Conservation (phyloP, 1,140 invertebrate species). For the Aphelenchoides avenae region DNA sequence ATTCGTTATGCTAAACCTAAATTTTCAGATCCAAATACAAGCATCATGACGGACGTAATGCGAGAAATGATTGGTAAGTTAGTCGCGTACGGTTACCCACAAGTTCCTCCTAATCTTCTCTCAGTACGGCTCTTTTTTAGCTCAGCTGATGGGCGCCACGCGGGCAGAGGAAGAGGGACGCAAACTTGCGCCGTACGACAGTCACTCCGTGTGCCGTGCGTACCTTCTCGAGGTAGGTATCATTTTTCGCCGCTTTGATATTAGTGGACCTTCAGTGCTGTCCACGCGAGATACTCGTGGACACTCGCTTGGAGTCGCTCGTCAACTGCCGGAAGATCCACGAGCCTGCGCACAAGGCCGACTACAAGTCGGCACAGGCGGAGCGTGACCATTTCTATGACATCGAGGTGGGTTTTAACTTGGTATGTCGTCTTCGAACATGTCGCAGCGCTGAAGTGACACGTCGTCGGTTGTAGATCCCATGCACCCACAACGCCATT, state of each 20-base stretch:
- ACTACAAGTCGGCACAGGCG: slow-evolving; percentile 49
- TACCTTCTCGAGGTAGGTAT: slow-evolving; percentile 54
- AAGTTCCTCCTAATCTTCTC: not conserved
- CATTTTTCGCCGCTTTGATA: no score
- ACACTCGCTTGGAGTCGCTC: slow-evolving; percentile 45
- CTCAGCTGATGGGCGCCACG: slow-evolving; percentile 35
- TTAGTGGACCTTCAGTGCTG: no score
- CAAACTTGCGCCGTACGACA: slow-evolving; percentile 49
- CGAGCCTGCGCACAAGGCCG: slow-evolving; percentile 55
- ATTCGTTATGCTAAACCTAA: no score
- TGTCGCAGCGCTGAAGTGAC: no score
- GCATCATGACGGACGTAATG: slow-evolving; percentile 56
- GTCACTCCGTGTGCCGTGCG: slow-evolving; percentile 52
- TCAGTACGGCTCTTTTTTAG: not conserved
- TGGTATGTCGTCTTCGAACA: not conserved
- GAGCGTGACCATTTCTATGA: slow-evolving; percentile 57
- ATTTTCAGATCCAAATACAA: no score
- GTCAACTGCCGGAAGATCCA: slow-evolving; percentile 55
- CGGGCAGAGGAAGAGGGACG: slow-evolving; percentile 52
- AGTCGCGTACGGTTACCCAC: slow-evolving; percentile 31
- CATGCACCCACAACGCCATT: not conserved
- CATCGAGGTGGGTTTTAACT: slow-evolving; percentile 43
- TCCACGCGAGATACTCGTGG: slow-evolving; percentile 52
- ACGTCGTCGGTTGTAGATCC: no score
- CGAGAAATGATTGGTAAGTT: slow-evolving; percentile 56